Evolutionary conservation across 2,113 vertebrate genomes (phyloP).

Genomic region (Rhagologus leucostigma): DNA sequence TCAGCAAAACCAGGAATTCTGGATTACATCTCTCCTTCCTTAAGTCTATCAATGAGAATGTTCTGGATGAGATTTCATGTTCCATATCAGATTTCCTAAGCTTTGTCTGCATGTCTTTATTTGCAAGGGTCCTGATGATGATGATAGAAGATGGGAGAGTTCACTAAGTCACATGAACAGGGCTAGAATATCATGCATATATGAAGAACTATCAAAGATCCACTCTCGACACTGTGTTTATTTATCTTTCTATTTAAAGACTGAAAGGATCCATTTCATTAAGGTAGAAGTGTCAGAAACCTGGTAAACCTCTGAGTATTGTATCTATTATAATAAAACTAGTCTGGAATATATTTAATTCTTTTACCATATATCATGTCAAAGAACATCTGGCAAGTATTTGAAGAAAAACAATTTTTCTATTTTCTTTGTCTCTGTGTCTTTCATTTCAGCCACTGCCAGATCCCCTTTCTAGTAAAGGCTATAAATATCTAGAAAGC

Average conservation of each 20-base stretch:
- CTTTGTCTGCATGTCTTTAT: not conserved
- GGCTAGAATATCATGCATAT: not conserved
- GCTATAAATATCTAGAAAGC: slow-evolving; percentile 46
- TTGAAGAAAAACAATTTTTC: not conserved
- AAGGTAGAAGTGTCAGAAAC: not conserved
- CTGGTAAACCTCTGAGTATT: not conserved
- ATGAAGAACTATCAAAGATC: not conserved
- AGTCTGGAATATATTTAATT: not conserved
- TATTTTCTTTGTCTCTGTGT: not conserved
- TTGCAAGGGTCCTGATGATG: not conserved
- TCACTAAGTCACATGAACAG: not conserved
- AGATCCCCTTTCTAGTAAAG: slow-evolving; percentile 25
- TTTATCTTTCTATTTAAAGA: not conserved
- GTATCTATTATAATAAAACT: not conserved
- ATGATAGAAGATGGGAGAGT: not conserved
- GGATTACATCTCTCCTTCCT: not conserved
- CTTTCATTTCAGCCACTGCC: not conserved
- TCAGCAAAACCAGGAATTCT: not conserved
- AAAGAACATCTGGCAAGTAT: slow-evolving; percentile 1
- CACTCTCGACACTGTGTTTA: not conserved
- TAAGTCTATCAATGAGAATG: not conserved
- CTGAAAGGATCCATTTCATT: not conserved
- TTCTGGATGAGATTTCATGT: not conserved
- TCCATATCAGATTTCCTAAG: not conserved
- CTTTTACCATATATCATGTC: not conserved